Base-by-base conservation (phyloP, 2,113 vertebrate species). In the Pristiophorus japonicus region DNA sequence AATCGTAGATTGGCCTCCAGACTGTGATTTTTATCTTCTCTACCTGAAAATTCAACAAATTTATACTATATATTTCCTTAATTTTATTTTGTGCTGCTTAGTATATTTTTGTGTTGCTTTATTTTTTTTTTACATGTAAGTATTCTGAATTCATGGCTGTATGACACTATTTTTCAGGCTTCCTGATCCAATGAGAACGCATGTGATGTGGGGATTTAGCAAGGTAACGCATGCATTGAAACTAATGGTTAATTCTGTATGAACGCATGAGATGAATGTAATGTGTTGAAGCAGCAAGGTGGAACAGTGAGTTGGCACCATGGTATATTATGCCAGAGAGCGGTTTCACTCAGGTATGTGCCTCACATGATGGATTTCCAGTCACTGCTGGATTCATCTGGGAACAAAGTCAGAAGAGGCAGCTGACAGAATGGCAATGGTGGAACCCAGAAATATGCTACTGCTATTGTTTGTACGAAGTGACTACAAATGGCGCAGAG, bases 151-250 rank as follows among this genome's bases (percentile, higher is more conserved):
- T 65, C 24, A 62, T 45, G 34, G 18, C 6, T n/a, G 78, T 45
- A 18, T 78, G 20, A 10, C 55, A 85, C 16, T 95, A 45, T 67
- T 62, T 92, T 96, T 73, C 97, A 99, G 99, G 97, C 97, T 99
- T 96, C 99, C 99, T 7, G 99, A 99, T 96, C 98, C 98, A 30
- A 98, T 98, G 97, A 98, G 98, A 97, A 99, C 99, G 30, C 99
- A 99, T 0, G 97, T 99, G 88, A 97, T 99, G 97, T 99, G 99
- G 99, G 98, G 98, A 0, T 90, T 98, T 96, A 98, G 97, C 97
- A 99, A 99, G 98, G 99, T 99, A 97, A 96, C 42, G 24, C 45
- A 51, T 93, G 8, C 38, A 51, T 51, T 6, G 45, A 22, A 34
- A 70, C 30, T 59, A 90, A 30, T 88, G 47, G 47, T 88, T 55